phyloP scores from a whole-genome alignment of 2,888 invertebrate species.

The Acleris holmiana region DNA sequence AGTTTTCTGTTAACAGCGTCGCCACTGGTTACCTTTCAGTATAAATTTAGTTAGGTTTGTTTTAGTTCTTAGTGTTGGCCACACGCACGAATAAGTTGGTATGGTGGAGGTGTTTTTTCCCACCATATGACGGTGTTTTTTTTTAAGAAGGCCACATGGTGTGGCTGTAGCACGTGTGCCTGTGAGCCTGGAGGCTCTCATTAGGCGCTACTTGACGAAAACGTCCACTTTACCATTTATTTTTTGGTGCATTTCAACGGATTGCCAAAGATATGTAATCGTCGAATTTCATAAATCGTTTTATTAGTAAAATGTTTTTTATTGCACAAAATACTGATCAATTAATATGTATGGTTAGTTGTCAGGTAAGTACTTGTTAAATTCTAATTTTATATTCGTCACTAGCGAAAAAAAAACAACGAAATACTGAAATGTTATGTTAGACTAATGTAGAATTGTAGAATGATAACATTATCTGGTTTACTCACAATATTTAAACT shows the following conservation, averaged over 20 bases:
- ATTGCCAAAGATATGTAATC: background rate
- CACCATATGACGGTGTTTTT: slow-evolving; percentile 72
- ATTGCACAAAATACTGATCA: too few species aligned
- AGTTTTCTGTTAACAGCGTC: background rate
- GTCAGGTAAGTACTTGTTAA: too few species aligned
- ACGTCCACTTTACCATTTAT: slow-evolving; percentile 17
- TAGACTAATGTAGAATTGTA: too few species aligned
- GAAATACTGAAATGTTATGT: too few species aligned
- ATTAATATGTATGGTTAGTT: too few species aligned
- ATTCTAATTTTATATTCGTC: too few species aligned
- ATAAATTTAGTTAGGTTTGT: background rate
- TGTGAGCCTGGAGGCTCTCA: slow-evolving; percentile 30
- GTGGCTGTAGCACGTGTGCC: slow-evolving; percentile 40
- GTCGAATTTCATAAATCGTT: background rate
- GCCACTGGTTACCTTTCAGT: background rate
- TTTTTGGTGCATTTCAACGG: background rate
- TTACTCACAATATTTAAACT: too few species aligned
- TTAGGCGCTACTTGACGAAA: slow-evolving; percentile 35
- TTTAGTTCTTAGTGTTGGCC: background rate
- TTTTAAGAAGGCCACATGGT: slow-evolving; percentile 58
- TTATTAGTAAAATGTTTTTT: too few species aligned
- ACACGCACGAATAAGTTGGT: slow-evolving; percentile 12
- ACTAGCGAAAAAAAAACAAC: too few species aligned
- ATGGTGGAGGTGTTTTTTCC: slow-evolving; percentile 57
- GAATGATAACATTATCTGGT: too few species aligned